A percentile compares a stretch with the other conserved stretches of the same genome.
phyloP scores from a whole-genome alignment of 2,888 invertebrate species.

The Xiphydria camelus region DNA sequence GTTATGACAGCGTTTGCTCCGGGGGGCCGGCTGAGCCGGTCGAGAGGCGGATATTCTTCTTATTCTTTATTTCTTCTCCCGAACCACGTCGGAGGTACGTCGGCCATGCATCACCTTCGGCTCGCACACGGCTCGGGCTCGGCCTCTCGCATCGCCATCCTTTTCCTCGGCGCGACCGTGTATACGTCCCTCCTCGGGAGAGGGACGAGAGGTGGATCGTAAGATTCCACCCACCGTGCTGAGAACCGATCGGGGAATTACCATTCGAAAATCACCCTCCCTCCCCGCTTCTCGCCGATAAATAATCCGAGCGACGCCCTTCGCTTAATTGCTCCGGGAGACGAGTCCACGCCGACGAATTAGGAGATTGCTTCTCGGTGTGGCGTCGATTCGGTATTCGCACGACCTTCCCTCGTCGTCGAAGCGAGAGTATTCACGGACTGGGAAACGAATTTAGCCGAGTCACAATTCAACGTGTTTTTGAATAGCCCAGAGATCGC shows the following conservation, averaged over 20 bases:
- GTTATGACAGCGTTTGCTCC: constrained; percentile 58
- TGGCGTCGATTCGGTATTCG: too few relatives aligned
- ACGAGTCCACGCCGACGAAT: too few relatives aligned
- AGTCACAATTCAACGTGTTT: too few relatives aligned
- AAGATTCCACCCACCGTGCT: constrained; percentile 52
- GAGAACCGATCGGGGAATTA: constrained; percentile 32
- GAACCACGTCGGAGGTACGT: constrained; percentile 42
- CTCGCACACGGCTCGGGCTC: constrained; percentile 52
- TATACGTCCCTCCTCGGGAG: too few relatives aligned
- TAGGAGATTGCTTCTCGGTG: too few relatives aligned
- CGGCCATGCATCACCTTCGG: constrained; percentile 57
- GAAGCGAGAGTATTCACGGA: too few relatives aligned
- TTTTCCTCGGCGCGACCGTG: constrained; percentile 22
- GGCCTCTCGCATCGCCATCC: constrained; percentile 33
- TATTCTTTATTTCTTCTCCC: constrained; percentile 52
- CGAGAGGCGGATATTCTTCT: constrained; percentile 54
- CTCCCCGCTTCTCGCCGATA: constrained; percentile 6
- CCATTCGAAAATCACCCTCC: constrained; percentile 29
- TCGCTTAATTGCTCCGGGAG: background rate
- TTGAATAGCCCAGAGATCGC: too few relatives aligned
- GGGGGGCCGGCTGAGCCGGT: constrained; percentile 52
- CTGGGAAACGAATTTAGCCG: too few relatives aligned
- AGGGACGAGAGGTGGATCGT: too few relatives aligned
- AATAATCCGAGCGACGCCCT: background rate
- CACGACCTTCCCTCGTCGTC: too few relatives aligned